Conservation (phyloP, 2,888 invertebrate genomes). For the Deilephila porcellus region DNA sequence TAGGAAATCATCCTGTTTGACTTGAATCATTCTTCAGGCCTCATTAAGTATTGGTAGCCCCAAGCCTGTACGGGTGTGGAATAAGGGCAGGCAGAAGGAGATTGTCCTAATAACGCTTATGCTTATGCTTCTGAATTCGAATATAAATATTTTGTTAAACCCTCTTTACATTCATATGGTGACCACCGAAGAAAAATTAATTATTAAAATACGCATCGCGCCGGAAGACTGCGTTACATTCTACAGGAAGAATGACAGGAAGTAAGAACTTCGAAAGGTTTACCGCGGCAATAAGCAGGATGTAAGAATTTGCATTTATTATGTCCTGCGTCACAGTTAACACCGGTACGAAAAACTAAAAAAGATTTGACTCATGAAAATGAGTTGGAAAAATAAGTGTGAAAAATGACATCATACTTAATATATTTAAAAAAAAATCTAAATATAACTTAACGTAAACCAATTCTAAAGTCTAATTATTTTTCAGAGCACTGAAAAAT, state of each 20-base stretch:
- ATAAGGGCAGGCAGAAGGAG: no score
- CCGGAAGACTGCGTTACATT: background rate
- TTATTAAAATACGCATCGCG: background rate
- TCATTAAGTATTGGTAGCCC: no score
- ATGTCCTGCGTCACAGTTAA: background rate
- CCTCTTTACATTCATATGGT: no score
- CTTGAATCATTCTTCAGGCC: no score
- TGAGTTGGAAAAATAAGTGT: background rate
- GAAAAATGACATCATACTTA: background rate
- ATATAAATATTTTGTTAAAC: no score
- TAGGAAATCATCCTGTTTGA: no score
- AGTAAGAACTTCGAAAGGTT: slow-evolving; percentile 29
- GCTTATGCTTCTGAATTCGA: no score
- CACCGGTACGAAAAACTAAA: slow-evolving; percentile 34
- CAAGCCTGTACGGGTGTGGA: no score
- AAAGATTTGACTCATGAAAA: slow-evolving; percentile 18
- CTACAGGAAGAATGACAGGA: background rate
- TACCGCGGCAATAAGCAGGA: slow-evolving; percentile 28
- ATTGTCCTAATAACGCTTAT: no score
- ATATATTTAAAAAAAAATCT: background rate
- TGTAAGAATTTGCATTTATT: slow-evolving; percentile 17
- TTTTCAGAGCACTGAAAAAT: background rate
- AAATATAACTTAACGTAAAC: background rate
- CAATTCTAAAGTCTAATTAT: background rate
- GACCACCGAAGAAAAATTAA: background rate